Base-by-base conservation (phyloP, 2,888 invertebrate genomes). In the Coelopa pilipes region DNA sequence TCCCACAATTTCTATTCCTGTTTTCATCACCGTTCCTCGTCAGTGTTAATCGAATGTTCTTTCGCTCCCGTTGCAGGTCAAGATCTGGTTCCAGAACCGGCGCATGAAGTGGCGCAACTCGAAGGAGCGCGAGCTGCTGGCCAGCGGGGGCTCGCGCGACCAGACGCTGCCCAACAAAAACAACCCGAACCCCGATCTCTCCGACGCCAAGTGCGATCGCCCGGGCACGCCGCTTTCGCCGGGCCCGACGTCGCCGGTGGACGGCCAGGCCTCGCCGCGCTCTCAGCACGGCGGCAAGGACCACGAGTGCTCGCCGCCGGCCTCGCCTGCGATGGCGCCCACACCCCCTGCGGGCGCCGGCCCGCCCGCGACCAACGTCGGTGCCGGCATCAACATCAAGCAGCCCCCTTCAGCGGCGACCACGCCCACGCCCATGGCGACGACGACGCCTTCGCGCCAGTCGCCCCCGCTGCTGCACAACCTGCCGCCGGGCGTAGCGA, bases 51-150 rank as follows among this genome's bases (percentile, higher is more conserved):
- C 34, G 4, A 34, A 34, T 34, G 34, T 34, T 34, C 34, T 34
- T 34, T 7, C 34, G 34, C 34, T 34, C 7, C 34, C 34, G 2
- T 13, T 86, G 77, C 78, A 91, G 91, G 91, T 91, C 70, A 91
- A 91, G 88, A 91, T 91, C 80, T 91, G 91, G 91, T 99, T 99
- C 88, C 98, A 99, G 90, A 99, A 99, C 87, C 93, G 98, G 0
- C 93, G 98, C 72, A 99, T 99, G 98, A 99, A 88, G 88, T 98
- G 98, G 98, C 91, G 99, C 72, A 99, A 99, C 88, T 97, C 96
- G 5, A 98, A 98, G 88, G 98, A 98, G 87, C 90, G 98, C 49
- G 98, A 98, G 87, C 90, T 98, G 0, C 89, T 98, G 34, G 97
- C 98, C 0, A 93, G 93, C 21, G 98, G 98, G 0, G 98, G 98